These are phyloP conservation scores for Atractosteus spatula DNA, from an alignment of 2,113 vertebrate genomes.

Conservation along the genomic window DNA sequence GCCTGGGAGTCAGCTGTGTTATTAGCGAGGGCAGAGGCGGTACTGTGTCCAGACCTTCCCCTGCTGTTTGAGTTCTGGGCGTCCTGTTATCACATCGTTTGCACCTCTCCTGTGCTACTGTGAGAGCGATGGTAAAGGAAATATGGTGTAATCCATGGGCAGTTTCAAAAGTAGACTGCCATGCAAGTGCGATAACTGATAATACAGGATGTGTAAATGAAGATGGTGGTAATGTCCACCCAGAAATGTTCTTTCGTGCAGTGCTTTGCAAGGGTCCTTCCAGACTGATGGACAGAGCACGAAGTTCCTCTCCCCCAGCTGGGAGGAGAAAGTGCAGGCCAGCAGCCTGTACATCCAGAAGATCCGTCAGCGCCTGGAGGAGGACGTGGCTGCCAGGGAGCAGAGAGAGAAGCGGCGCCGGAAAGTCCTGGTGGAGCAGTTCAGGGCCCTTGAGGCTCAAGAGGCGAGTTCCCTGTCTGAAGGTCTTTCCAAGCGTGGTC, in stretches of 20 bases:
- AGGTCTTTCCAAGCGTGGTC: neutral
- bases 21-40: too few relatives aligned
- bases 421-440: constrained; percentile 74
- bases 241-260: neutral
- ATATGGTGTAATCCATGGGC: too few relatives aligned
- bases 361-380: constrained; percentile 77
- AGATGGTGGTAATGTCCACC: too few relatives aligned
- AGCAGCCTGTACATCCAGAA: constrained; percentile 78
- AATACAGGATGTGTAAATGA: too few relatives aligned
- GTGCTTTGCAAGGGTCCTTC: constrained; percentile 3
- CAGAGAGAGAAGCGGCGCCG: constrained; percentile 76
- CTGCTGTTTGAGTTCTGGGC: too few relatives aligned
- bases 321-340: constrained; percentile 65
- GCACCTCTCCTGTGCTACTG: too few relatives aligned
- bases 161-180: too few relatives aligned
- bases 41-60: too few relatives aligned
- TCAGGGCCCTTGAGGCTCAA: constrained; percentile 71
- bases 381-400: constrained; percentile 67
- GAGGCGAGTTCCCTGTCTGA: constrained; percentile 62
- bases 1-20: too few relatives aligned
- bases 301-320: constrained; percentile 28
- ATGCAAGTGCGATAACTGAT: too few relatives aligned
- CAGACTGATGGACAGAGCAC: constrained; percentile 22
- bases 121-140: too few relatives aligned
- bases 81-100: too few relatives aligned